These are phyloP conservation scores for Camponotus floridanus DNA, from an alignment of 1,140 invertebrate species.

Conservation along the genomic window DNA sequence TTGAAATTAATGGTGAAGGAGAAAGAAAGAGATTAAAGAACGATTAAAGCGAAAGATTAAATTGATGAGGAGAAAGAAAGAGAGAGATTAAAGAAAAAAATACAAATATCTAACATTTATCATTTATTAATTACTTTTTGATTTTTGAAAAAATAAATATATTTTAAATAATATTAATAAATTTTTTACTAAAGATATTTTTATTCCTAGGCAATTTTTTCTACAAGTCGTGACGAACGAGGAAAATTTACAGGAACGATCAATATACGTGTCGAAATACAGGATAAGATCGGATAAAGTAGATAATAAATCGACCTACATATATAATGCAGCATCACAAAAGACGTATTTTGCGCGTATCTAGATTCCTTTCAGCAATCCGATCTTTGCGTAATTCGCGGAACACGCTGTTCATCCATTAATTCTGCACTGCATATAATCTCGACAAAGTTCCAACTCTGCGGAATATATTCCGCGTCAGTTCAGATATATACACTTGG, in stretches of 20 bases:
- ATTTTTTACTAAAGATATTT: background rate
- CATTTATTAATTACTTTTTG: background rate
- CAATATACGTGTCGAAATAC: background rate
- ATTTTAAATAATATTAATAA: background rate
- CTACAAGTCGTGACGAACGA: background rate
- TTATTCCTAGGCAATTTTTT: background rate
- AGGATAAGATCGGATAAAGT: slow-evolving; percentile 3
- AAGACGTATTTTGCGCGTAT: slow-evolving; percentile 15
- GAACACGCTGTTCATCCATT: slow-evolving; percentile 48
- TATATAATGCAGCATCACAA: background rate
- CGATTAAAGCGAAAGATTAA: no score
- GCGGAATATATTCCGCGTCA: slow-evolving; percentile 46
- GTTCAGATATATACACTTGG: slow-evolving; percentile 44
- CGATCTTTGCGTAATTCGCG: slow-evolving; percentile 39
- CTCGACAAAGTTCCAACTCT: background rate
- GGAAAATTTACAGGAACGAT: background rate
- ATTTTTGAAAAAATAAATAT: background rate
- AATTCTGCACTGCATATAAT: slow-evolving; percentile 9
- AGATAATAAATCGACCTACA: background rate
- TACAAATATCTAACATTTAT: background rate
- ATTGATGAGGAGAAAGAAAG: no score
- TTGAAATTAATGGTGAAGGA: background rate
- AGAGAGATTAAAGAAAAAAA: background rate
- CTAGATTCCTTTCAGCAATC: slow-evolving; percentile 21
- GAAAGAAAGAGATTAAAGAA: background rate